Conservation (phyloP, 2,797 vertebrate genomes). For the Sebastes steindachneri region DNA sequence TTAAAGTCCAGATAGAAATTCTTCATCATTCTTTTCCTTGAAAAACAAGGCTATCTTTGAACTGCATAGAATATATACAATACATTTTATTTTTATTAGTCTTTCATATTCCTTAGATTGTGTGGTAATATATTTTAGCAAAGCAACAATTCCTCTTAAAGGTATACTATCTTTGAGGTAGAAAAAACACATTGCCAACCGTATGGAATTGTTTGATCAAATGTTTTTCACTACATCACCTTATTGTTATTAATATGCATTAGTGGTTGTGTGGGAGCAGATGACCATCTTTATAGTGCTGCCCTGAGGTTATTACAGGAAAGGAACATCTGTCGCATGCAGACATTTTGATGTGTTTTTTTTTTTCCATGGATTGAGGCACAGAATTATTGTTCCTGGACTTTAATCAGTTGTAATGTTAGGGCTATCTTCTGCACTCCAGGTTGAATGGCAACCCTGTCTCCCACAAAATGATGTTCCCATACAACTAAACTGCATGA, state of each 20-base stretch:
- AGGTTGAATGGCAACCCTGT: neutral
- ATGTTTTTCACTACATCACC: neutral
- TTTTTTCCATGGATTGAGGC: neutral
- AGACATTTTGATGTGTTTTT: neutral
- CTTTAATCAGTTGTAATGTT: neutral
- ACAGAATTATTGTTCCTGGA: neutral
- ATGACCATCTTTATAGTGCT: constrained; percentile 4
- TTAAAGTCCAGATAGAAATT: neutral
- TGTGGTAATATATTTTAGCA: neutral
- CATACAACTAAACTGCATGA: too few species aligned
- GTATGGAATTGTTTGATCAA: neutral
- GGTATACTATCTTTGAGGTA: neutral
- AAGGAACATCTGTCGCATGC: constrained; percentile 21
- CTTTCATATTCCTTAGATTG: neutral
- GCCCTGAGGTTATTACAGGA: neutral
- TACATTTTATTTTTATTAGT: too few species aligned
- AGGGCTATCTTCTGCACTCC: neutral
- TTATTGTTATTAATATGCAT: neutral
- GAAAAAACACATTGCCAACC: neutral
- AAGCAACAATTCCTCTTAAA: neutral
- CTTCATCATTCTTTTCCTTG: neutral
- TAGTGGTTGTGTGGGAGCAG: neutral
- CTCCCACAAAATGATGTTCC: too few species aligned
- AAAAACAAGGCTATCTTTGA: neutral
- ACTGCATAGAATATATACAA: neutral